Evolutionary conservation across 35 echinoderm and acorn worm genomes (phyloP).

Genomic region (Anneissia japonica): DNA sequence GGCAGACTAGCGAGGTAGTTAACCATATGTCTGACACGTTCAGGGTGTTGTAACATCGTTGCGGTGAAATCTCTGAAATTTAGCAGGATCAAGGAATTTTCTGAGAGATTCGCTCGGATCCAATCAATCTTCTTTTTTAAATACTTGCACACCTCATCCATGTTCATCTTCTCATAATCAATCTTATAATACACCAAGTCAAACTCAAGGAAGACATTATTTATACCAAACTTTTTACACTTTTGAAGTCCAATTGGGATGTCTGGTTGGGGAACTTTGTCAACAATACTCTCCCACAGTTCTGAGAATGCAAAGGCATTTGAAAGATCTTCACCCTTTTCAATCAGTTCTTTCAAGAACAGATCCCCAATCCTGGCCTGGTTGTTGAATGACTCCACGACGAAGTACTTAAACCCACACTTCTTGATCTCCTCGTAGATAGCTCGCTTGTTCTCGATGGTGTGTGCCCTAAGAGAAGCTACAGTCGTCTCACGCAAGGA

Average conservation of each 20-base stretch:
- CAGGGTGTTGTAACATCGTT: slow-evolving; percentile 34
- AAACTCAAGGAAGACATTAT: slow-evolving; percentile 45
- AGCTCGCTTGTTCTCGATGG: slow-evolving; percentile 22
- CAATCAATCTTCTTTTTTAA: slow-evolving; percentile 30
- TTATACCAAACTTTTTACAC: slow-evolving; percentile 14
- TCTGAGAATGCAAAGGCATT: slow-evolving; percentile 38
- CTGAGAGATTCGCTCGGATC: slow-evolving; percentile 27
- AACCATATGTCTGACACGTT: slow-evolving; percentile 23
- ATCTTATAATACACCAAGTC: slow-evolving; percentile 39
- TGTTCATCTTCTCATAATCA: slow-evolving; percentile 47
- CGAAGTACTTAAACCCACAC: slow-evolving; percentile 14
- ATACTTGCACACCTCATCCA: slow-evolving; percentile 2
- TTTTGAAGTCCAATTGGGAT: slow-evolving; percentile 40
- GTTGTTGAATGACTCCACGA: slow-evolving; percentile 23
- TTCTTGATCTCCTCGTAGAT: slow-evolving; percentile 25
- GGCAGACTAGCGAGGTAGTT: slow-evolving; percentile 40
- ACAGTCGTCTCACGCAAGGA: slow-evolving; percentile 39
- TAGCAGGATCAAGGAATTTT: slow-evolving; percentile 17
- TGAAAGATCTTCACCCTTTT: slow-evolving; percentile 31
- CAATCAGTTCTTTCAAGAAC: slow-evolving; percentile 30
- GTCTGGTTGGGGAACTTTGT: slow-evolving; percentile 17
- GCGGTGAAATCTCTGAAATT: slow-evolving; percentile 48
- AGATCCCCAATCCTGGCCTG: slow-evolving; percentile 34
- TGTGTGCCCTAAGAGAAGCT: slow-evolving; percentile 25
- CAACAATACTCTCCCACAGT: neutral